Base-by-base conservation (phyloP, 1,140 invertebrate species). In the Chelonus insularis region DNA sequence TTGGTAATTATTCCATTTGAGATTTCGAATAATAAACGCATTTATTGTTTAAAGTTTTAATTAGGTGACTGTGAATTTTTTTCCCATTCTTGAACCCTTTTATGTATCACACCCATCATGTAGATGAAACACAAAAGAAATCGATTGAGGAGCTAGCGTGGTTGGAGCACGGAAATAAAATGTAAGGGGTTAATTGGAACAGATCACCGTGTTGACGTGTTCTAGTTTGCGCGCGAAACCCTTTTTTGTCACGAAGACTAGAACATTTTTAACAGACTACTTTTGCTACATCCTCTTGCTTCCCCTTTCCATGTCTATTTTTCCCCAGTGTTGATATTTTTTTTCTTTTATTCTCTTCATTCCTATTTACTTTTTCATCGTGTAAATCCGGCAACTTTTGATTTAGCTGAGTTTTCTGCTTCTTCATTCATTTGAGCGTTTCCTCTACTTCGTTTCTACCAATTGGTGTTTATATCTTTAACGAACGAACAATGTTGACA, bases 141-240 rank as follows among this genome's bases (percentile, higher is more conserved):
- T 34, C 50, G 50, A 52, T 52, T 36, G 20, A 18, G n/a, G 18
- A 4, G 21, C 47, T 50, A 5, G 21, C 41, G 18, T 29, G 6
- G n/a, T 9, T 21, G 12, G 7, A 16, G n/a, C 11, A 62, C 61
- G 57, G 58, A 66, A 67, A 70, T 58, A 66, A 69, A 70, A 70
- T 65, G 65, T 71, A 71, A 72, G 69, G 68, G 70, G 69, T 71
- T 71, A 72, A 71, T 72, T 72, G 69, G 69, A 69, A 71, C 67
- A 66, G 67, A 69, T 75, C 72, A 69, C 70, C 68, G 68, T 61
- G 65, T 65, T 60, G 63, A 64, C 64, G 68, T 68, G 66, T 23
- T 36, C 41, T 16, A 34, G 50, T 43, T 62, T 62, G 37, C 14
- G 41, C 51, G 36, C 21, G 43, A 25, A 61, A 18, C 23, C 11